Base-by-base conservation (phyloP, 2,888 invertebrate genomes). In the Eupithecia vulgata region DNA sequence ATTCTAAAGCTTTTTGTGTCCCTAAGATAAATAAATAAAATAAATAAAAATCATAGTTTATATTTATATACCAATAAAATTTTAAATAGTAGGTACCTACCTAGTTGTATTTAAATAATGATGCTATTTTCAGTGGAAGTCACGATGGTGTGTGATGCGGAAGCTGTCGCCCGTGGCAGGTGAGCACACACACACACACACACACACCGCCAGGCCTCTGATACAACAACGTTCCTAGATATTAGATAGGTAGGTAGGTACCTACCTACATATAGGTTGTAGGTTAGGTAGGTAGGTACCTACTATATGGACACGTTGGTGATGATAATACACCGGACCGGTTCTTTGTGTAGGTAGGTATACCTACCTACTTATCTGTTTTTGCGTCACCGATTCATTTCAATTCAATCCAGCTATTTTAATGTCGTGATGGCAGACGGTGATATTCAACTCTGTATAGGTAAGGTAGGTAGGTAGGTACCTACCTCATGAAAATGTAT, bases 81-180 rank as follows among this genome's bases (percentile, higher is more conserved):
- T n/a, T n/a, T n/a, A n/a, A n/a, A n/a, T n/a, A n/a, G n/a, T n/a
- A n/a, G n/a, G n/a, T 30, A 30, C 30, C 30, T 30, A 30, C 30
- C 30, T 30, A 30, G 30, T 45, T 45, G 45, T 45, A n/a, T 2
- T 17, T n/a, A 15, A 45, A 45, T 45, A 45, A 45, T 45, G 6
- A n/a, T 45, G 45, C 21, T 57, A 57, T 57, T 76, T 72, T 82
- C 96, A 98, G 98, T 98, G 98, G 98, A 98, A 98, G 94, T 96
- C 97, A 85, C 96, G 98, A 90, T 98, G 97, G 97, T 97, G 97
- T 91, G 97, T 97, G 85, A 96, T 98, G 96, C 96, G 97, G 90
- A 97, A 97, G 94, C 95, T 98, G 88, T 98, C 98, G 76, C 98
- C 98, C 81, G 98, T 97, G 81, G 98, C 98, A 95, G 98, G 98